Conservation (phyloP, 1,140 invertebrate species). For the Calliopsis andreniformis region DNA sequence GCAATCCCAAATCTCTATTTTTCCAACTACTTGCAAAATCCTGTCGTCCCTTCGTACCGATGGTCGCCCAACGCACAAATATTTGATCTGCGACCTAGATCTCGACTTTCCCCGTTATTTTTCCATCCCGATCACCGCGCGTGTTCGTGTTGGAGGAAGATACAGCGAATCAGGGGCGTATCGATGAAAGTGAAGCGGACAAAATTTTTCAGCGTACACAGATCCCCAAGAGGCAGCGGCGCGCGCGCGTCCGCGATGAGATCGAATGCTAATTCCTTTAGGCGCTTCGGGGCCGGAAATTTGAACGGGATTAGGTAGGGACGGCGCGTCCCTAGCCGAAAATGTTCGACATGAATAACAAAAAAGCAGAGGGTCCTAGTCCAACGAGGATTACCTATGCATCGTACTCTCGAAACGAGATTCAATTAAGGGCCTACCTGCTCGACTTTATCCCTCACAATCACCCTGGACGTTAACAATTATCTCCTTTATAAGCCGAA, state of each 20-base stretch:
- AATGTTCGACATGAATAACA: slow-evolving; percentile 58
- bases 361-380: slow-evolving; percentile 45
- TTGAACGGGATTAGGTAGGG: slow-evolving; percentile 68
- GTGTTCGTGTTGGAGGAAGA: background rate
- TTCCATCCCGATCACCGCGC: slow-evolving; percentile 18
- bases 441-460: background rate
- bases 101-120: background rate
- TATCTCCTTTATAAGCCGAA: background rate
- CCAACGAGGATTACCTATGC: slow-evolving; percentile 46
- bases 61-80: no score
- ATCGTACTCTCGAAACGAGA: slow-evolving; percentile 47
- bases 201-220: slow-evolving; percentile 51
- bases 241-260: slow-evolving; percentile 39
- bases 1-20: no score
- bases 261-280: slow-evolving; percentile 70
- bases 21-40: no score
- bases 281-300: slow-evolving; percentile 64
- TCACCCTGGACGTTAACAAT: background rate
- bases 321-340: slow-evolving; percentile 37
- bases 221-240: slow-evolving; percentile 40
- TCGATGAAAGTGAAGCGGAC: slow-evolving; percentile 22
- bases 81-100: background rate
- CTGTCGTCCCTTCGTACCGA: no score
- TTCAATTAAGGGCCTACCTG: slow-evolving; percentile 45
- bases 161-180: slow-evolving; percentile 9